phyloP scores from a whole-genome alignment of 2,888 invertebrate genomes.

The Dryobota labecula region DNA sequence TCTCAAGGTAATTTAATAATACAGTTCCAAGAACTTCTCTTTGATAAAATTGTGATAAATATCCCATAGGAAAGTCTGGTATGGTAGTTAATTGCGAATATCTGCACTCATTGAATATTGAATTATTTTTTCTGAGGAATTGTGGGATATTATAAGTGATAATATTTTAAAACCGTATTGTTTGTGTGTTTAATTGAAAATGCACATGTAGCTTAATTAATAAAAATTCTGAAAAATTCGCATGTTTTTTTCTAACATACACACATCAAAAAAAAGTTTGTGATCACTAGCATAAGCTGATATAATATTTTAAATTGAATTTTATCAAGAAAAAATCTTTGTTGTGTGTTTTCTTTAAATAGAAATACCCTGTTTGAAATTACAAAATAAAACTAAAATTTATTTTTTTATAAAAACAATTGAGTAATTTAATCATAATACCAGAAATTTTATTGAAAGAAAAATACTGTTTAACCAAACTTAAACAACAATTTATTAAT shows the following conservation, averaged over 20 bases:
- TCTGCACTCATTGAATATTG: background rate
- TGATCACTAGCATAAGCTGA: too few species aligned
- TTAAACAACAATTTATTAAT: too few species aligned
- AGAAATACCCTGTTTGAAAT: too few species aligned
- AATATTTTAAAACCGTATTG: background rate
- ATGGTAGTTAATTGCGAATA: conserved; percentile 18
- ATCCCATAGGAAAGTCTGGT: conserved; percentile 9
- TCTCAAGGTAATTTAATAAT: conserved; percentile 42
- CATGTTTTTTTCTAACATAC: background rate
- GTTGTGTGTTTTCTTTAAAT: too few species aligned
- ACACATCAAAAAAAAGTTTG: too few species aligned
- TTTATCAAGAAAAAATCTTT: too few species aligned
- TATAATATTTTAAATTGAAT: too few species aligned
- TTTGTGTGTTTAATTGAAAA: background rate
- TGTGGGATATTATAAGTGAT: background rate
- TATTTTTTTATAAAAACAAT: too few species aligned
- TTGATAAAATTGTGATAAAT: conserved; percentile 39
- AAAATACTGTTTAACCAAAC: too few species aligned
- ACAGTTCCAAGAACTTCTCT: conserved; percentile 31
- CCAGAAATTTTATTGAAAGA: too few species aligned
- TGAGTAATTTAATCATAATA: too few species aligned
- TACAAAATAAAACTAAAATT: too few species aligned
- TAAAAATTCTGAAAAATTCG: background rate
- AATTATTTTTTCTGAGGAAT: background rate
- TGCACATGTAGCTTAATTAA: background rate